Percentiles rank a stretch among this genome's conserved stretches.
phyloP scores from a whole-genome alignment of 2,113 vertebrate genomes.

The Hippotragus niger region DNA sequence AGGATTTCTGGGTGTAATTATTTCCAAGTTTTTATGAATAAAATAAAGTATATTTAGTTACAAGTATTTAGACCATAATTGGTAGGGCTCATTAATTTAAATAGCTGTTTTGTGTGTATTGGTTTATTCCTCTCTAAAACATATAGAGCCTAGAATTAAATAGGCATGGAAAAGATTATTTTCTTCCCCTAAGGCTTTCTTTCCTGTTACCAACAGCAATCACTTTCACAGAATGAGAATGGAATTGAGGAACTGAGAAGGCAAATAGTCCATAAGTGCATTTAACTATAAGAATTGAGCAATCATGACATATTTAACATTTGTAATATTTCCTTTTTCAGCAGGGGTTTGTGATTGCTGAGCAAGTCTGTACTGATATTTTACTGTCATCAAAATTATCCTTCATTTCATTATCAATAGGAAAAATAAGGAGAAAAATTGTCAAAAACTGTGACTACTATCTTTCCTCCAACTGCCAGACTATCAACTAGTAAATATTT shows the following conservation, averaged over 20 bases:
- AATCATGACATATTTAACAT: neutral
- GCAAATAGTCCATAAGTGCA: neutral
- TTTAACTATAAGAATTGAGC: neutral
- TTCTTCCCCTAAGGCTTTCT: neutral
- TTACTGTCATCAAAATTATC: neutral
- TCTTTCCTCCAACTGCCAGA: neutral
- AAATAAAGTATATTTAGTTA: neutral
- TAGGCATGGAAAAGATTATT: slow-evolving; percentile 8
- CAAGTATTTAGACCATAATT: slow-evolving; percentile 32
- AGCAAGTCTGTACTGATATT: neutral
- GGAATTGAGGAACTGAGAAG: neutral
- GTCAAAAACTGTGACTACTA: neutral
- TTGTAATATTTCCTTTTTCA: neutral
- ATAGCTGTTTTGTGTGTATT: slow-evolving; percentile 1
- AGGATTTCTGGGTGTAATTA: slow-evolving; percentile 15
- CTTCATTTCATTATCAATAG: neutral
- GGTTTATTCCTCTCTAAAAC: slow-evolving; percentile 32
- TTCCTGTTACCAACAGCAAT: slow-evolving; percentile 17
- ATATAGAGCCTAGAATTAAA: slow-evolving; percentile 46
- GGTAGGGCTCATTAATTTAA: slow-evolving; percentile 52
- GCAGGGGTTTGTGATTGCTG: neutral
- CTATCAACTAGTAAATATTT: neutral
- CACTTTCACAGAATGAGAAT: neutral
- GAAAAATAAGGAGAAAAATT: neutral
- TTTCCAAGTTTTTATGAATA: slow-evolving; percentile 10